phyloP scores from a whole-genome alignment of 1,140 invertebrate genomes.

The Micrasema minimum region DNA sequence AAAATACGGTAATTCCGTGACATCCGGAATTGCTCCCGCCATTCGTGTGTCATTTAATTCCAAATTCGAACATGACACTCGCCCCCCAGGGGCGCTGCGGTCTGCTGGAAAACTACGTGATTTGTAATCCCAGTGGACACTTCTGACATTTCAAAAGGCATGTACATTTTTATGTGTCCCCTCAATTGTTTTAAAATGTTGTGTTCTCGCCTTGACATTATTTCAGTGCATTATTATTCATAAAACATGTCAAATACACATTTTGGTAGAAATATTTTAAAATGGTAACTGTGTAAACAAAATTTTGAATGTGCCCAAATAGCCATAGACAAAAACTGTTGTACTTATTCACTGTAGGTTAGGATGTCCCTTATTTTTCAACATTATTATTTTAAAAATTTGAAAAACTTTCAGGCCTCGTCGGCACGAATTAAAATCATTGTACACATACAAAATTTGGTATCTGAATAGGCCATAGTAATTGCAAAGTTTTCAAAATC shows the following conservation, averaged over 20 bases:
- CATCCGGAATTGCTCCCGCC: conserved; percentile 26
- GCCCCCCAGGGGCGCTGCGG: conserved; percentile 22
- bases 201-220: no score
- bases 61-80: conserved; percentile 26
- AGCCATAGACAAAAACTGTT: no score
- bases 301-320: no score
- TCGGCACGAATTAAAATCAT: no score
- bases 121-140: conserved; percentile 19
- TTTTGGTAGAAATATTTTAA: not conserved
- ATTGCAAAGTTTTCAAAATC: no score
- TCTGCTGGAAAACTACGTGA: conserved; percentile 10
- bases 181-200: not conserved
- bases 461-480: no score
- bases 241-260: not conserved
- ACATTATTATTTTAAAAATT: no score
- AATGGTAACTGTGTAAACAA: no score
- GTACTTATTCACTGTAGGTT: no score
- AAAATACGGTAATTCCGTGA: conserved; percentile 14
- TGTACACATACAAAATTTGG: no score
- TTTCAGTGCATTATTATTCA: not conserved
- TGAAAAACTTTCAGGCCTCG: no score
- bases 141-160: conserved; percentile 5
- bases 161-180: not conserved
- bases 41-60: conserved; percentile 36
- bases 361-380: no score